Base-by-base conservation (phyloP, 2,888 invertebrate species). In the Subacronicta megacephala region DNA sequence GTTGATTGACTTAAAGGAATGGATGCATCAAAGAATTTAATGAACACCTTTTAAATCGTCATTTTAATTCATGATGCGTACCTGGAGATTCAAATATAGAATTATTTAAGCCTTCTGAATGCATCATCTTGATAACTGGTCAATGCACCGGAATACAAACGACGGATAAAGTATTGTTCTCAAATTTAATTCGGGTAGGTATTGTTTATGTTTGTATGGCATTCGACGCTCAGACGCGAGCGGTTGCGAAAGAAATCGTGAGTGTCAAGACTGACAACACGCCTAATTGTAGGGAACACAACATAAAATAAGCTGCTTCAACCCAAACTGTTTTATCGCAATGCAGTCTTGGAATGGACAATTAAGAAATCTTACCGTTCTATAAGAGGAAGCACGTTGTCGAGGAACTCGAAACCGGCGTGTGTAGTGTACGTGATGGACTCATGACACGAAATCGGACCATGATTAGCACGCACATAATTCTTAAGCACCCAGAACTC, bases 341-440 rank as follows among this genome's bases (percentile, higher is more conserved):
- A 57, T 50, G 18, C 41, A 46, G 46, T 58, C 26, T 50, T 37
- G n/a, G 26, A 40, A 52, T 56, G n/a, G 10, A 41, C 7, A 26
- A 41, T 42, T 9, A 42, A 29, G 35, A 42, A 51, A 46, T 80
- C 93, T 90, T 72, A 95, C 92, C 97, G 95, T 85, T 97, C 96
- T 83, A 98, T 92, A 78, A 99, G 94, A 60, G 98, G 97, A 85
- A 96, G 95, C 78, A 98, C 95, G 90, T 99, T 98, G 90, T 98
- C 97, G 82, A 98, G 95, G 93, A 98, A 98, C 75, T 98, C 97
- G 91, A 96, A 98, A 81, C 98, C 98, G 4, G 97, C 98, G 88
- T 98, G 98, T 12, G 98, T 98, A 31, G 98, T 98, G 83, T 98
- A 98, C 0, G 98, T 98, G 69, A 98, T 95, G 72, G 96, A 96